Base-by-base conservation (phyloP, 2,797 vertebrate genomes). In the Gallinago stenura region DNA sequence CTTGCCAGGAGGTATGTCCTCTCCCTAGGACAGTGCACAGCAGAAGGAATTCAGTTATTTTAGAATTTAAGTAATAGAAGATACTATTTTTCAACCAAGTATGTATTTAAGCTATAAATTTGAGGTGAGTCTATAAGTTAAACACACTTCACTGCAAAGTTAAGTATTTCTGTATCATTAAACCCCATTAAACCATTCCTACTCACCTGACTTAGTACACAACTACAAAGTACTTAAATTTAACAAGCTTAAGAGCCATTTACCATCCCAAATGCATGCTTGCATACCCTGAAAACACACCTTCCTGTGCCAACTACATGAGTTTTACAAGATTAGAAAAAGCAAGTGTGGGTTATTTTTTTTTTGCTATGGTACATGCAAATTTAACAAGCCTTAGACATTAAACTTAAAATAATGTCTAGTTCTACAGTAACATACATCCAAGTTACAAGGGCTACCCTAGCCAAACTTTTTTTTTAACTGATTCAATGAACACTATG, bases 221-320 rank as follows among this genome's bases (percentile, higher is more conserved):
- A 70, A 19, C 48, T 41, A 94, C 56, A 41, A 72, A 80, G 73
- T 56, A 58, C 25, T 77, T 83, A 33, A 69, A 77, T 66, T 81
- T 72, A 84, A 76, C 37, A 95, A 86, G 70, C 50, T 58, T 70
- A 87, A 91, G 76, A 81, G 24, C 41, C 61, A 78, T 71, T 89
- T 83, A 89, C 60, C 26, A 85, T 48, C 60, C 20, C 33, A 68
- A 71, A 19, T 77, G 31, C 68, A 77, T 4, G 20, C 35, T 82
- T 64, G 18, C 64, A 58, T 28, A 43, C 30, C 75, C 64, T 77
- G 53, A 95, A 82, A 93, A 87, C 39, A 65, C 43, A 66, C 10
- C 51, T 31, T 79, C 60, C 28, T 46, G 15, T 50, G 82, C 89
- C 84, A 93, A 28, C 43, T 37, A 60, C 17, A 20, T 3, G 25